Evolutionary conservation across 2,888 invertebrate genomes (phyloP).

Genomic region (Portevinia maculata): DNA sequence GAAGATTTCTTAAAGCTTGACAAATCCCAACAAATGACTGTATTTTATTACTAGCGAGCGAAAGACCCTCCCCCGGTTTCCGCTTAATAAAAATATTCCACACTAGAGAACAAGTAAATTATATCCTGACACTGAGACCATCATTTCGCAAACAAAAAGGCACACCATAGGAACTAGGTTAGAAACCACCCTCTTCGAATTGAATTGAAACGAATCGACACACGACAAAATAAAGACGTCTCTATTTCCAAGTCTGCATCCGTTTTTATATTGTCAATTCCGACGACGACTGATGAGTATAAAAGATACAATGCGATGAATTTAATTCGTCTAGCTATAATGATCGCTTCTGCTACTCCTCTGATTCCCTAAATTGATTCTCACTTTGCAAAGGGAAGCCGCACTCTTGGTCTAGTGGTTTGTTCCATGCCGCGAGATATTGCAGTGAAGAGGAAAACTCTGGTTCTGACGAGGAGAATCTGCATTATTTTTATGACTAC

Average conservation of each 20-base stretch:
- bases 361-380: background rate
- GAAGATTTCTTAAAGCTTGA: slow-evolving; percentile 7
- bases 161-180: slow-evolving; percentile 24
- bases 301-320: slow-evolving; percentile 32
- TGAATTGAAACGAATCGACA: background rate
- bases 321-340: slow-evolving; percentile 3
- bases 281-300: background rate
- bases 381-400: background rate
- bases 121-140: slow-evolving; percentile 4
- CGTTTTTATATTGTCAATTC: slow-evolving; percentile 45
- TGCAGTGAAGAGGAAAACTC: background rate
- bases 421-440: background rate
- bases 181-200: slow-evolving; percentile 11
- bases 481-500: slow-evolving; percentile 18
- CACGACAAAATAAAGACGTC: slow-evolving; percentile 39
- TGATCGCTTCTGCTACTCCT: background rate
- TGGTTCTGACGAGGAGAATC: slow-evolving; percentile 8
- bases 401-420: background rate
- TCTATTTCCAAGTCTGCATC: slow-evolving; percentile 26
- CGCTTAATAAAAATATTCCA: background rate
- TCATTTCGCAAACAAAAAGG: slow-evolving; percentile 6
- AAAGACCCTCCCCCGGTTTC: too few species aligned
- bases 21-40: slow-evolving; percentile 27
- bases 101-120: background rate
- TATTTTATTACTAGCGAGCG: slow-evolving; percentile 3